Conservation (phyloP, 2,888 invertebrate genomes). For the Ashinkailepas kermadecensis region DNA sequence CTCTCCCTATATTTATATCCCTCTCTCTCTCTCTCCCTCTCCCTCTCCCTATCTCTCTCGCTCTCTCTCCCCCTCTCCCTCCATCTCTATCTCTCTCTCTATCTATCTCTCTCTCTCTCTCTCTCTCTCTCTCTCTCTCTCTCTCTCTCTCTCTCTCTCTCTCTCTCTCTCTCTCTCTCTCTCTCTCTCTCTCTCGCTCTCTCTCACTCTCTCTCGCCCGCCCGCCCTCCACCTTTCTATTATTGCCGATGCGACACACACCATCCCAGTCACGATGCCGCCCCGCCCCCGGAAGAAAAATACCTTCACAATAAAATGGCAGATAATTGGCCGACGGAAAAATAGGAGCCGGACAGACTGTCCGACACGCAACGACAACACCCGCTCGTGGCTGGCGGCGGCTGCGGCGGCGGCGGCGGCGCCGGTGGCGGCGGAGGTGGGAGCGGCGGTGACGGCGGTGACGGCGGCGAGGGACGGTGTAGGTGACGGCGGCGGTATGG, state of each 20-base stretch:
- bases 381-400: background rate
- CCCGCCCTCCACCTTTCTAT: too few species aligned
- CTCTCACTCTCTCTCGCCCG: background rate
- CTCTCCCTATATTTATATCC: too few species aligned
- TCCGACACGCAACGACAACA: background rate
- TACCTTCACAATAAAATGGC: slow-evolving; percentile 1
- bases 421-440: background rate
- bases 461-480: too few species aligned
- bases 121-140: background rate
- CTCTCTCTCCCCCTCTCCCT: slow-evolving; percentile 5
- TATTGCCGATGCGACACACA: too few species aligned
- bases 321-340: background rate
- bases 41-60: background rate
- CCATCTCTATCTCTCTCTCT: background rate
- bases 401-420: background rate
- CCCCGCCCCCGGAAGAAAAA: background rate
- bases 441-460: too few species aligned
- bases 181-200: background rate
- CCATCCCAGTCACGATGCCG: background rate
- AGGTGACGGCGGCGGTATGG: too few species aligned
- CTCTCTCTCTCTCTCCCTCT: too few species aligned
- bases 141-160: background rate
- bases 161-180: background rate
- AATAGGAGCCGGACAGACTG: background rate
- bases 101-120: background rate